Evolutionary conservation across 2,888 invertebrate genomes (phyloP).

Genomic region (Fragum sueziense): DNA sequence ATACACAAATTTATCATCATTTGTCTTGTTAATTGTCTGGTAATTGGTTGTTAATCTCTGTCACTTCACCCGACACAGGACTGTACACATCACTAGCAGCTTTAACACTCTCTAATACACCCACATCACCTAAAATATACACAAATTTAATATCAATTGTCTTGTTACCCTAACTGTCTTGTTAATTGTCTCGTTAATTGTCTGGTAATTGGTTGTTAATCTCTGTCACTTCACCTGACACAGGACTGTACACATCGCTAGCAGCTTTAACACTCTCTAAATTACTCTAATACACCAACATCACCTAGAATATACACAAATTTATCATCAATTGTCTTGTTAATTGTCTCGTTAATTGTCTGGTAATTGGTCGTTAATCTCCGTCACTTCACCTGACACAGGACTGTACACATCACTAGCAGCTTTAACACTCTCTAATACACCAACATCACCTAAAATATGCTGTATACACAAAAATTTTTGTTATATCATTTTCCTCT

Average conservation of each 20-base stretch:
- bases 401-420: constrained; percentile 98
- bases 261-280: constrained; percentile 99
- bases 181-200: no score
- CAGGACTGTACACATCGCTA: constrained; percentile 97
- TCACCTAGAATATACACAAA: constrained; percentile 87
- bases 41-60: constrained; percentile 91
- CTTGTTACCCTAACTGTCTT: no score
- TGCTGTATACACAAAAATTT: no score
- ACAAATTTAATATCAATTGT: no score
- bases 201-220: constrained; percentile 92
- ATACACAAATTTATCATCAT: no score
- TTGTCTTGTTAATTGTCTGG: no score
- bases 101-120: constrained; percentile 98
- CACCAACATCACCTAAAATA: constrained; percentile 93
- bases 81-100: constrained; percentile 98
- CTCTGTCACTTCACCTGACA: constrained; percentile 93
- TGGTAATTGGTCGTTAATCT: constrained; percentile 92
- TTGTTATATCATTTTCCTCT: no score
- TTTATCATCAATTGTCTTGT: no score
- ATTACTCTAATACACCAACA: constrained; percentile 98
- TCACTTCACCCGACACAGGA: constrained; percentile 93
- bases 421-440: constrained; percentile 98
- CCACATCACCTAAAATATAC: constrained; percentile 90
- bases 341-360: no score
- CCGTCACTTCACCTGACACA: constrained; percentile 92